Evolutionary conservation across 2,113 vertebrate genomes (phyloP).

Genomic region (Oceanodroma tethys): DNA sequence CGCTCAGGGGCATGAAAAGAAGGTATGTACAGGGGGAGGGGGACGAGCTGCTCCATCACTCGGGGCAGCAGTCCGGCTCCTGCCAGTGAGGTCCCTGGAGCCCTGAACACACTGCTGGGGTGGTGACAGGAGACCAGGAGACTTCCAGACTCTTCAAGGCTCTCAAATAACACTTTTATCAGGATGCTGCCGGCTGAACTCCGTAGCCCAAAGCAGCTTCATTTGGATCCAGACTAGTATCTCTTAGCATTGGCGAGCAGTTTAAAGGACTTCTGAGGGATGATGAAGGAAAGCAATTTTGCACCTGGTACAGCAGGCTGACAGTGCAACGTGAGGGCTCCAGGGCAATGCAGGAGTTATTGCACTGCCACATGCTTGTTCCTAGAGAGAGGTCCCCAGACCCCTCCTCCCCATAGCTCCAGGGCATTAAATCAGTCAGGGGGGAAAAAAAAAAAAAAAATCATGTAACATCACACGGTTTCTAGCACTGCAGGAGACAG

Average conservation of each 20-base stretch:
- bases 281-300: neutral
- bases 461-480: neutral
- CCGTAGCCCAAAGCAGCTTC: neutral
- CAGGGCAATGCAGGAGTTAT: neutral
- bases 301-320: neutral
- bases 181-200: neutral
- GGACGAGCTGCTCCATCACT: neutral
- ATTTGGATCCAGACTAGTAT: neutral
- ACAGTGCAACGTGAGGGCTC: neutral
- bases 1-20: slow-evolving; percentile 63
- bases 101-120: neutral
- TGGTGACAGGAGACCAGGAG: neutral
- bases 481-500: neutral
- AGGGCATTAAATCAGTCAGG: neutral
- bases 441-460: neutral
- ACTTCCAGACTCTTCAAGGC: neutral
- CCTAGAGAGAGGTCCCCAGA: neutral
- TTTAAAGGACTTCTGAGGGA: neutral
- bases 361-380: neutral
- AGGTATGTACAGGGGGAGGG: slow-evolving; percentile 64
- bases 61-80: neutral
- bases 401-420: neutral
- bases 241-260: neutral
- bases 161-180: neutral
- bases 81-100: accelerated